Base-by-base conservation (phyloP, 2,797 vertebrate genomes). In the Phataginus tetradactyla region DNA sequence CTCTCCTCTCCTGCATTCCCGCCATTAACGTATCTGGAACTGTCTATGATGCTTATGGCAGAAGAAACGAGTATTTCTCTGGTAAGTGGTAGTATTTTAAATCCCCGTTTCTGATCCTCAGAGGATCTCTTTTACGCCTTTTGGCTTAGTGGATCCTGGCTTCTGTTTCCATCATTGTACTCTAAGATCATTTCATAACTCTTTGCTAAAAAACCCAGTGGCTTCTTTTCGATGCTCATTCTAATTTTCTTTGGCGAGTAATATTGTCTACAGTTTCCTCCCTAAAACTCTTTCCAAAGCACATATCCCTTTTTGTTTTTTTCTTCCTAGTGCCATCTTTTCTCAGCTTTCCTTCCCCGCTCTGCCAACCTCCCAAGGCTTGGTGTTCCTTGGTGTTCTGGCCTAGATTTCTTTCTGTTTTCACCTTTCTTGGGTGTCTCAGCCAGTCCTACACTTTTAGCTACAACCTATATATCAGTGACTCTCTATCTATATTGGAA, bases 171-270 rank as follows among this genome's bases (percentile, higher is more conserved):
- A 64, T 18, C 13, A 34, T 18, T 57, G 37, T 85, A 66, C 8
- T 74, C 32, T 87, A 78, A 69, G 29, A 74, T 90, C 20, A 25
- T 55, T 84, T 90, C 86, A 77, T 81, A 90, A 92, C 20, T 72
- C 17, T 34, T 29, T 86, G n/a, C 25, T 71, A 91, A 93, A 91
- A 91, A 93, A 91, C 39, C 20, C 23, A 53, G 20, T 77, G 29
- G 23, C 66, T 59, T 81, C 49, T 57, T 89, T 81, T 89, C 34
- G 20, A 34, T 68, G 53, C 37, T 91, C 15, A 9, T 83, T 96
- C 29, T 71, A 68, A 77, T 93, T 93, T 91, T 85, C 32, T 85
- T 95, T 91, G 77, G 17, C 63, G 79, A 12, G 20, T 66, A 72
- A 23, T 74, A 81, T 55, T 29, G 2, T 59, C 5, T 4, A 87